Conservation (phyloP, 2,797 vertebrate genomes). For the Oophaga sylvatica region DNA sequence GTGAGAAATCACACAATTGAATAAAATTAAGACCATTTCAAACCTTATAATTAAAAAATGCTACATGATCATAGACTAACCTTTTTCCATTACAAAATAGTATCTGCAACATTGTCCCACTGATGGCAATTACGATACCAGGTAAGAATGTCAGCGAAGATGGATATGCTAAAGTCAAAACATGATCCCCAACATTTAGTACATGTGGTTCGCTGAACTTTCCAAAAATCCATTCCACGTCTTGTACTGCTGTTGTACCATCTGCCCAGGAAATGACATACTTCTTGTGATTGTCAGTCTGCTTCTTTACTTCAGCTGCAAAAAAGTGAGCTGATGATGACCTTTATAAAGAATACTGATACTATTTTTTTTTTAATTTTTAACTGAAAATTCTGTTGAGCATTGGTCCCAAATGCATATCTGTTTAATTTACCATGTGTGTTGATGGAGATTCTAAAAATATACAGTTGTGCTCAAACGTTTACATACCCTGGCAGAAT, state of each 20-base stretch:
- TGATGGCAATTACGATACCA: constrained; percentile 43
- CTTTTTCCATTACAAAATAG: constrained; percentile 55
- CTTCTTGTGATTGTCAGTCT: constrained; percentile 46
- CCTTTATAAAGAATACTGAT: background rate
- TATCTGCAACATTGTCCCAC: constrained; percentile 41
- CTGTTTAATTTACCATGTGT: too few species aligned
- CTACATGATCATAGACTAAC: constrained; percentile 16
- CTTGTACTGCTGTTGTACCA: constrained; percentile 57
- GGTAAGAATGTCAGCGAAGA: constrained; percentile 59
- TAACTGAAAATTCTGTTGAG: background rate
- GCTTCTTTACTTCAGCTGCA: constrained; percentile 58
- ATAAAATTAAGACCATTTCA: background rate
- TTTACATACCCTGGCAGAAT: too few species aligned
- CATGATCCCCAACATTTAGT: constrained; percentile 44
- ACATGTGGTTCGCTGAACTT: constrained; percentile 47
- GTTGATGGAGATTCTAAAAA: too few species aligned
- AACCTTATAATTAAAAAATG: background rate
- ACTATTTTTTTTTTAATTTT: too few species aligned
- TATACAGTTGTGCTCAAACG: too few species aligned
- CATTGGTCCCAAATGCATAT: background rate
- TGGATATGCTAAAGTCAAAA: constrained; percentile 50
- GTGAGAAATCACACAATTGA: too few species aligned
- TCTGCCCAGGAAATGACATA: constrained; percentile 59
- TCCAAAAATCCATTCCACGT: constrained; percentile 61
- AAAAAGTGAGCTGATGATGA: background rate